Base-by-base conservation (phyloP, 2,797 vertebrate species). In the Catharus ustulatus region DNA sequence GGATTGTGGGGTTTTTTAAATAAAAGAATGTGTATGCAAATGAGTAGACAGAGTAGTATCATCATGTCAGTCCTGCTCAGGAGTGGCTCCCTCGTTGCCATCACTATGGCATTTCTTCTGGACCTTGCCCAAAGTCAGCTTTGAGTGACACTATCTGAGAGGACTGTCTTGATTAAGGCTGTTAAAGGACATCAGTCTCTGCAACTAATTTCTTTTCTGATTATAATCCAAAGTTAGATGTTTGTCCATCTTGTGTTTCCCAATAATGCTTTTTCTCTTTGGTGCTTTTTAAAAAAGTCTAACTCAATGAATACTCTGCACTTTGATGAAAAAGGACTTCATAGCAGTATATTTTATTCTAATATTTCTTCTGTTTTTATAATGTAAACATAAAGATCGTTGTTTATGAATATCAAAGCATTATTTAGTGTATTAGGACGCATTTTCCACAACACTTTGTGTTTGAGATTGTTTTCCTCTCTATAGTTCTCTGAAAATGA, bases 401-500 rank as follows among this genome's bases (percentile, higher is more conserved):
- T 83, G 48, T 69, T 62, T 59, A 45, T 78, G 36, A 74, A 36
- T 75, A 68, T 54, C 40, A 88, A 79, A 86, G 15, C 16, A 32
- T 86, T 95, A 78, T 84, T 88, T 88, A 69, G 61, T 84, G 32
- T 80, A 42, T 79, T 73, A 79, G 38, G 45, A 16, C 0, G 0
- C 5, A 4, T 59, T 95, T 89, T 67, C 54, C 18, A 18, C 36
- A 84, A n/a, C 19, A n/a, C 6, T 36, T 55, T 9, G 15, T 84
- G 30, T 76, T 84, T 61, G n/a, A 58, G 58, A 42, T 87, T 51
- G 45, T 91, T 82, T 86, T 96, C 19, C 40, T 87, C 63, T 92
- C 64, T 93, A 6, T 74, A 82, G 46, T 74, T 89, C 67, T 77
- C 32, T 74, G 61, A 86, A 97, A 93, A 84, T 86, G 11, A 69